Conservation (phyloP, 2,113 vertebrate genomes). For the Illadopsis cleaveri region DNA sequence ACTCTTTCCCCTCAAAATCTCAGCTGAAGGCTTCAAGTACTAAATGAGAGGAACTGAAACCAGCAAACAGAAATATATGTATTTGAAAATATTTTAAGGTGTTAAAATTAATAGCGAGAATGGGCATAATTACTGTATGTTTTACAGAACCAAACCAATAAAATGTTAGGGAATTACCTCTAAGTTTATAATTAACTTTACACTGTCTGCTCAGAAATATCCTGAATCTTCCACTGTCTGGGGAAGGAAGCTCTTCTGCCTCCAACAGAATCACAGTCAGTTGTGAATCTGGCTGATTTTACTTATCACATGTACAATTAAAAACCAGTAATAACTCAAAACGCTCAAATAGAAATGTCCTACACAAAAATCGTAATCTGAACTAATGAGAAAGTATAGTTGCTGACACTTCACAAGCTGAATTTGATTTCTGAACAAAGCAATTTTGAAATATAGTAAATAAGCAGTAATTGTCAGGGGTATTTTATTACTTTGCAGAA, state of each 20-base stretch:
- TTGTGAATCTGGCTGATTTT: background rate
- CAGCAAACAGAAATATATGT: background rate
- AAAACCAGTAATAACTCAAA: background rate
- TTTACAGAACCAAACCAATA: background rate
- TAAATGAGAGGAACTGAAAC: background rate
- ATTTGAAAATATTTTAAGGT: background rate
- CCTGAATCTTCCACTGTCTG: background rate
- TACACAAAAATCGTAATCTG: background rate
- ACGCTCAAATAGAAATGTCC: background rate
- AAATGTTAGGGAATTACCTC: background rate
- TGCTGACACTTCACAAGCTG: background rate
- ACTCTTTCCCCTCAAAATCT: background rate
- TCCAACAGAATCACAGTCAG: background rate
- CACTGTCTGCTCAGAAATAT: background rate
- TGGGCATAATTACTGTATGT: background rate
- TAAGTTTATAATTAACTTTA: background rate
- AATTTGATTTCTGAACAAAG: background rate
- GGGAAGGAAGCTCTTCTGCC: background rate
- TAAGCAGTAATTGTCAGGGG: conserved; percentile 36
- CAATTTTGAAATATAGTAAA: background rate
- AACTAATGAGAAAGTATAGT: background rate
- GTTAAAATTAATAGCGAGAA: background rate
- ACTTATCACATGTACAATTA: background rate
- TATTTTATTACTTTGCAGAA: conserved; percentile 52
- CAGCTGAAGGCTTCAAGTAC: background rate